Conservation (phyloP, 2,888 invertebrate genomes). For the Drosophila percnosoma region DNA sequence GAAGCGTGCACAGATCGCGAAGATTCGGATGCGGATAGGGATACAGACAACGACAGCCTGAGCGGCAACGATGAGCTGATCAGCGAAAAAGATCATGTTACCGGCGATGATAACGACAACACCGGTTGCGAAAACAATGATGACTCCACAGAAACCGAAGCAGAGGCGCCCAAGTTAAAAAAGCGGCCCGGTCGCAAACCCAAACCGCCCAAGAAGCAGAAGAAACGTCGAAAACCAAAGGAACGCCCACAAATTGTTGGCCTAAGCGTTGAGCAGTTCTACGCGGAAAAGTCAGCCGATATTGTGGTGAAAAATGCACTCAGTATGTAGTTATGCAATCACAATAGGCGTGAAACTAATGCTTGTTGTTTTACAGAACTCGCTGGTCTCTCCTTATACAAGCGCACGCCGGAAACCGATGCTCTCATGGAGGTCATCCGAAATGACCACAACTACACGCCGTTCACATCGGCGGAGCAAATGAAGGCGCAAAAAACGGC, state of each 20-base stretch:
- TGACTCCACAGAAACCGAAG: conserved; percentile 72
- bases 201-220: conserved; percentile 59
- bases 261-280: conserved; percentile 88
- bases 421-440: conserved; percentile 86
- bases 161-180: conserved; percentile 86
- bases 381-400: conserved; percentile 82
- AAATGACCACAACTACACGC: conserved; percentile 93
- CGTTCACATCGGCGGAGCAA: conserved; percentile 88
- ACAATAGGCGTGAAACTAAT: not conserved
- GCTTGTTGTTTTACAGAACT: conserved; percentile 66
- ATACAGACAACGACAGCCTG: conserved; percentile 76
- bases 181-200: conserved; percentile 73
- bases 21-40: conserved; percentile 86
- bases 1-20: conserved; percentile 56
- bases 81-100: conserved; percentile 61
- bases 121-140: conserved; percentile 62
- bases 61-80: conserved; percentile 55
- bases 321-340: conserved; percentile 69
- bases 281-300: conserved; percentile 85
- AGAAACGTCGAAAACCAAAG: conserved; percentile 60
- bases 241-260: conserved; percentile 87
- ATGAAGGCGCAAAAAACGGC: conserved; percentile 74
- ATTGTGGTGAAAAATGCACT: conserved; percentile 85
- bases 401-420: conserved; percentile 82
- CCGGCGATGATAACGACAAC: conserved; percentile 65